Evolutionary conservation across 2,888 invertebrate genomes (phyloP), one percentile per base, ranked within the genome.

Genomic region (Tenthredo amoena): DNA sequence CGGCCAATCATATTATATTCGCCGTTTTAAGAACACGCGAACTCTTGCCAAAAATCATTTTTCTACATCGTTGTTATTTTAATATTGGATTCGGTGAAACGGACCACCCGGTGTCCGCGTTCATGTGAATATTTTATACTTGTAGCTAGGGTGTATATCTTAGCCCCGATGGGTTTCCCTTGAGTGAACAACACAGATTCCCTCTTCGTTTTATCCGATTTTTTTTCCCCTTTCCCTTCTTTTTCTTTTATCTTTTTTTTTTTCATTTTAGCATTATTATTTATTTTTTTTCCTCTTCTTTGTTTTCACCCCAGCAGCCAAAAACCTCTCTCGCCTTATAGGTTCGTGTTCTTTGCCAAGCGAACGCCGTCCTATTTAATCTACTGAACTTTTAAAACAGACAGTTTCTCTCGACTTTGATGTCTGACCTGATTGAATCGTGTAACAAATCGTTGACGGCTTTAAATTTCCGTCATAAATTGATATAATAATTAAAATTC

Each of bases 161-260:
- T 26, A 34, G 34, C 68, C 68, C 68, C 68, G 68, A 43, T 21
- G n/a, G 74, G 40, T 74, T 43, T 74, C 43, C 7, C 26, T 7
- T 40, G 74, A 74, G 74, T 43, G 40, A 74, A 74, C 74, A 40
- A 74, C 74, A 74, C 74, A 74, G 74, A 74, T 74, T 74, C 43
- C 43, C 74, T 74, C 40, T 74, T 74, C 43, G 21, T 74, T 43
- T 74, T 43, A 74, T 68, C 43, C 74, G 26, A 18, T 68, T 34
- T 68, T 47, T 47, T 15, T 15, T 47, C 15, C 5, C 37, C 37
- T 3, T 47, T 15, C 47, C 12, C 12, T 10, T 40, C 2, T 12
- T 10, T 43, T 21, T 43, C 1, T 74, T 74, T 12, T 15, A 2
- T 34, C 18, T 15, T 31, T 74, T 15, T 74, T 74, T 43, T 40